Conservation (phyloP, 2,113 vertebrate species). For the Psittacara wagleri region DNA sequence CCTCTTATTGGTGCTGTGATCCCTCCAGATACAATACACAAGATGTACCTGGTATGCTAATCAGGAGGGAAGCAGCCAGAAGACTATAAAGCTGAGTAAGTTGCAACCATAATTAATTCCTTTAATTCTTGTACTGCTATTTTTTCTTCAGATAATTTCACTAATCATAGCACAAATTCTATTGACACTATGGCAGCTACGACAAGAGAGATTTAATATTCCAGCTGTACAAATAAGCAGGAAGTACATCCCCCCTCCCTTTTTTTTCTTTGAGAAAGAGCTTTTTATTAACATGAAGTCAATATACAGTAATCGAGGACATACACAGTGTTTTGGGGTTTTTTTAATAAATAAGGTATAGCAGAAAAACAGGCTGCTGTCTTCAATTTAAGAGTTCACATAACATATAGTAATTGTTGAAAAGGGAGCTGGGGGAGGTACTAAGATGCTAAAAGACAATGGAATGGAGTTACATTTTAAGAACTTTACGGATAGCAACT, state of each 20-base stretch:
- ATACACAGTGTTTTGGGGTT: fast-evolving
- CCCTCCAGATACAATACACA: not conserved
- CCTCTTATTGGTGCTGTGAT: not conserved
- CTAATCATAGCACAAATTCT: not conserved
- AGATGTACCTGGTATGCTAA: not conserved
- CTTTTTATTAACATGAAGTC: not conserved
- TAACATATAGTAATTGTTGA: not conserved
- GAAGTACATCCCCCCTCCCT: fast-evolving
- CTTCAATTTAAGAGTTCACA: not conserved
- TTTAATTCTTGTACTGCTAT: not conserved
- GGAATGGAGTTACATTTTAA: not conserved
- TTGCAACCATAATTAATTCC: not conserved
- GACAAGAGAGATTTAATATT: not conserved
- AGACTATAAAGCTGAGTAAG: not conserved
- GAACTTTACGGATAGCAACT: not conserved
- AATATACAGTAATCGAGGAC: not conserved
- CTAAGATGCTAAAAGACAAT: not conserved
- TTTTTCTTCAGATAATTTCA: not conserved
- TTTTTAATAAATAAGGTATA: not conserved
- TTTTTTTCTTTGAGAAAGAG: not conserved
- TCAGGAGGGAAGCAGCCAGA: not conserved
- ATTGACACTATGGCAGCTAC: not conserved
- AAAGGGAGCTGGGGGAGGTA: not conserved
- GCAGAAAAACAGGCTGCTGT: not conserved
- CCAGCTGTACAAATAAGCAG: not conserved